These are phyloP conservation scores for Helobdella robusta DNA, from an alignment of 2,888 invertebrate genomes.

Conservation along the genomic window DNA sequence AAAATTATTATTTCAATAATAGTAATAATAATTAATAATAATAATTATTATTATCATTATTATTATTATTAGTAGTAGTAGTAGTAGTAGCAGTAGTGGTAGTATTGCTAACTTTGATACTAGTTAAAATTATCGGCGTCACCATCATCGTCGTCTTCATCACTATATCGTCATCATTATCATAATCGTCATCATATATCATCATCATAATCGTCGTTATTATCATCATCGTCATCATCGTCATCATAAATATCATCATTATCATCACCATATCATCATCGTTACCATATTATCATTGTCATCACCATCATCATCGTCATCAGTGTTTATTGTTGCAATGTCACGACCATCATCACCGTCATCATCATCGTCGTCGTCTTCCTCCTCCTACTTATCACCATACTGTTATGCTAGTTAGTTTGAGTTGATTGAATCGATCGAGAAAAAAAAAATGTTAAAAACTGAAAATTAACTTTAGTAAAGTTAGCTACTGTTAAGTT, in stretches of 20 bases:
- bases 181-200: too few species aligned
- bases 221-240: slow-evolving; percentile 12
- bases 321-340: too few species aligned
- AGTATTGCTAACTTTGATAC: neutral
- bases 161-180: too few species aligned
- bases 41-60: neutral
- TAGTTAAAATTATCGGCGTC: neutral
- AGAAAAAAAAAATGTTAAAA: too few species aligned
- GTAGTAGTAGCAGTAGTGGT: too few species aligned
- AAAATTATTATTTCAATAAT: neutral
- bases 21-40: neutral
- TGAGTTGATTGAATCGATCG: too few species aligned
- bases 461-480: too few species aligned
- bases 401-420: neutral
- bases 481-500: too few species aligned
- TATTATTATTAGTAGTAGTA: too few species aligned
- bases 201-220: slow-evolving; percentile 8
- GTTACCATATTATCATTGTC: too few species aligned
- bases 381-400: neutral
- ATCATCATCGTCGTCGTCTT: neutral
- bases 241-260: slow-evolving; percentile 11
- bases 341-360: slow-evolving; percentile 7
- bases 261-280: slow-evolving; percentile 8
- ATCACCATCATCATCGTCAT: too few species aligned
- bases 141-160: slow-evolving; percentile 6